phyloP scores from a whole-genome alignment of 2,888 invertebrate species.

The Rhopalosiphum nymphaeae region DNA sequence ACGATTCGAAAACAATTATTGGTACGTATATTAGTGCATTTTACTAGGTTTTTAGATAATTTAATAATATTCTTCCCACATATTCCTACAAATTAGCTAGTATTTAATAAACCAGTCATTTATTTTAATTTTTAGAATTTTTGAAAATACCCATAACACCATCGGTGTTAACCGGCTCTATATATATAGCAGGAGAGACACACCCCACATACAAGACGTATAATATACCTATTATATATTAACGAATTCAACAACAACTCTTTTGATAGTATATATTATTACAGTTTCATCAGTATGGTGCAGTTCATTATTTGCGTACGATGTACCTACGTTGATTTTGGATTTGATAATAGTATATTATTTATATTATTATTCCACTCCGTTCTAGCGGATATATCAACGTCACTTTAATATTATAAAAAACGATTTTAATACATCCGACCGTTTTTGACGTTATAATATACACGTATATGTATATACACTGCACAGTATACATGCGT shows the following conservation, averaged over 20 bases:
- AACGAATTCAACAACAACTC: neutral
- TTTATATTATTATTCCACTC: neutral
- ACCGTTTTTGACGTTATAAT: neutral
- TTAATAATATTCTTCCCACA: neutral
- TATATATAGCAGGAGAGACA: neutral
- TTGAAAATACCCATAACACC: neutral
- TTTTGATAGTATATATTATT: neutral
- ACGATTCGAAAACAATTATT: neutral
- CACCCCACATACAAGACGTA: neutral
- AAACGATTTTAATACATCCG: slow-evolving; percentile 1
- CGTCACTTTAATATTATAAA: slow-evolving; percentile 1
- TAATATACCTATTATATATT: neutral
- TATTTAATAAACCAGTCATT: neutral
- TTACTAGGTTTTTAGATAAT: neutral
- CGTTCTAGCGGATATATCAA: neutral
- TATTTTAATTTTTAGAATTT: neutral
- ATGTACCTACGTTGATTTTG: neutral
- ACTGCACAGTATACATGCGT: neutral
- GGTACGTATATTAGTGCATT: neutral
- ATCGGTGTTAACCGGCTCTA: neutral
- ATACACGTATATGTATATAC: neutral
- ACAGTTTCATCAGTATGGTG: neutral
- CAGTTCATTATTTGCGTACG: neutral
- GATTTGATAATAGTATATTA: neutral
- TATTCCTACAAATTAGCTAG: neutral